phyloP scores from a whole-genome alignment of 1,140 invertebrate species.

The Zaprionus davidi region DNA sequence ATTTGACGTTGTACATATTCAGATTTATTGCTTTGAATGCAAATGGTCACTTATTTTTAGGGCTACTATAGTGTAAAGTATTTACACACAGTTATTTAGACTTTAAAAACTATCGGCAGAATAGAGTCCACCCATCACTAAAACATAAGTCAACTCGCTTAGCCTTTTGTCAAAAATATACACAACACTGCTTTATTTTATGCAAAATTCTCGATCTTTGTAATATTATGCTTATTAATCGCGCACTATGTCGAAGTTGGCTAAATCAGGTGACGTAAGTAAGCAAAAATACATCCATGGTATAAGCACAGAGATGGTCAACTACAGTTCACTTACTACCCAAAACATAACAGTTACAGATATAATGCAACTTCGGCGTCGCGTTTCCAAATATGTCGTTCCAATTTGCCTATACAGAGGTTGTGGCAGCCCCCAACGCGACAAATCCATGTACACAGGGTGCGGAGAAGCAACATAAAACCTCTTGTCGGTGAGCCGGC shows the following conservation, averaged over 20 bases:
- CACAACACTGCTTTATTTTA: conserved; percentile 61
- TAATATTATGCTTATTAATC: conserved; percentile 70
- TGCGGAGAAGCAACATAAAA: conserved; percentile 57
- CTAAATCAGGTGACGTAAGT: conserved; percentile 75
- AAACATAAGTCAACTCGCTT: conserved; percentile 29
- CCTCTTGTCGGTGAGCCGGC: conserved; percentile 41
- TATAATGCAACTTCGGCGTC: conserved; percentile 39
- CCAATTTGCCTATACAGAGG: conserved; percentile 33
- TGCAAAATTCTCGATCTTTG: conserved; percentile 66
- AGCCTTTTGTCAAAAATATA: conserved; percentile 42
- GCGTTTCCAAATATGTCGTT: conserved; percentile 36
- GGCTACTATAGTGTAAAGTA: neutral
- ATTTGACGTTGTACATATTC: neutral
- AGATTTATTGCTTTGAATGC: neutral
- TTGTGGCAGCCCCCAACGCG: conserved; percentile 39
- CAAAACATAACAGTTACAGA: conserved; percentile 50
- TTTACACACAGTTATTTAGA: neutral
- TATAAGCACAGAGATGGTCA: neutral
- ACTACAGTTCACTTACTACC: neutral
- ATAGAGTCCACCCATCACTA: conserved; percentile 12
- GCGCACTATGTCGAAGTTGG: conserved; percentile 72
- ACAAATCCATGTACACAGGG: conserved; percentile 49
- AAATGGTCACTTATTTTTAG: neutral
- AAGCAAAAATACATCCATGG: conserved; percentile 21
- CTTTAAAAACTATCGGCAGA: conserved; percentile 4